These are phyloP conservation scores for Lagorchestes hirsutus DNA, from an alignment of 2,797 vertebrate species.

Conservation along the genomic window DNA sequence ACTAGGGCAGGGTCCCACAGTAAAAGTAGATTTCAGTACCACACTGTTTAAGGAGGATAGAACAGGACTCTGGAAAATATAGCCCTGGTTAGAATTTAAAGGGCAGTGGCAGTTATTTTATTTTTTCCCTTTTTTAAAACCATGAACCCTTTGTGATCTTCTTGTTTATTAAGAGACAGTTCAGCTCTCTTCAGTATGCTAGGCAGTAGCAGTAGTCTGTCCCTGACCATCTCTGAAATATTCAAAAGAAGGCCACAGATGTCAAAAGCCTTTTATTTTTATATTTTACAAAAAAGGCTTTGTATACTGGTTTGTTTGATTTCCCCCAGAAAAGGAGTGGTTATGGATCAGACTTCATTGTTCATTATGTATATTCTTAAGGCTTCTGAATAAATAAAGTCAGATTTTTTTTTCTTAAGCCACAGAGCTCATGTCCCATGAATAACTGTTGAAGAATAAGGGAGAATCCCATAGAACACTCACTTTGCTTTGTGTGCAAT, in stretches of 20 bases:
- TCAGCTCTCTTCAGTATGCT: constrained; percentile 42
- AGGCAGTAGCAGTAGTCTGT: constrained; percentile 54
- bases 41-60: constrained; percentile 56
- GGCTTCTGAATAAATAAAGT: constrained; percentile 70
- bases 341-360: constrained; percentile 76
- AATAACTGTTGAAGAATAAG: constrained; percentile 54
- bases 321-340: constrained; percentile 75
- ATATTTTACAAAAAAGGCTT: constrained; percentile 64
- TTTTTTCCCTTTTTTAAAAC: constrained; percentile 64
- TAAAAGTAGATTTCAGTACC: constrained; percentile 67
- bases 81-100: constrained; percentile 69
- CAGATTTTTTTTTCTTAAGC: constrained; percentile 54
- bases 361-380: constrained; percentile 68
- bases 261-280: constrained; percentile 64
- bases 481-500: constrained; percentile 24
- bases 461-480: constrained; percentile 55
- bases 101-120: constrained; percentile 68
- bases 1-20: not conserved
- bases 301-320: constrained; percentile 63
- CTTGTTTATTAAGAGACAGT: constrained; percentile 40
- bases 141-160: constrained; percentile 19
- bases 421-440: constrained; percentile 46
- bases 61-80: constrained; percentile 55
- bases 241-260: constrained; percentile 71
- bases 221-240: constrained; percentile 60